Conservation (phyloP, 2,797 vertebrate species). For the Rhabdomys pumilio region DNA sequence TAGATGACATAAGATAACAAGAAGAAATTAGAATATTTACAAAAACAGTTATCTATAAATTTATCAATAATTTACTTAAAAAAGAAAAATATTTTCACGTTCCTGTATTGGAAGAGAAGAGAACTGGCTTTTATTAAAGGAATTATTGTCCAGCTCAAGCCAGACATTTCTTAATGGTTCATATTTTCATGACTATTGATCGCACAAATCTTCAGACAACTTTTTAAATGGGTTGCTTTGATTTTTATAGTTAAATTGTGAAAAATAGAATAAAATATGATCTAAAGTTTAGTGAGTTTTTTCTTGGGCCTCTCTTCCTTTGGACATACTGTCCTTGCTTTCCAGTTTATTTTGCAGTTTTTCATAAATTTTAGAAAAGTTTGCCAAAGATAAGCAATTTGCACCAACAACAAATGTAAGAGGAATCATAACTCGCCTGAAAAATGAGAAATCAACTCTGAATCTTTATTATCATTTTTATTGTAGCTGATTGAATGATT, state of each 20-base stretch:
- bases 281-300: constrained; percentile 65
- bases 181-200: constrained; percentile 12
- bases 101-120: constrained; percentile 40
- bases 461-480: constrained; percentile 44
- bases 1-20: constrained; percentile 82
- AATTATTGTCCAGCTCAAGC: constrained; percentile 12
- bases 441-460: constrained; percentile 5
- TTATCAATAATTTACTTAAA: constrained; percentile 69
- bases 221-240: constrained; percentile 25
- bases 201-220: constrained; percentile 24
- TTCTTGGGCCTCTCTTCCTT: neutral
- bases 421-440: constrained; percentile 51
- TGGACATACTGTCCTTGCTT: constrained; percentile 44
- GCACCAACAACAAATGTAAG: constrained; percentile 64
- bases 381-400: constrained; percentile 54
- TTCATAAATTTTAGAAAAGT: constrained; percentile 50
- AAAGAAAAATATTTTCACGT: constrained; percentile 56
- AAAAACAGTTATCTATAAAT: constrained; percentile 82
- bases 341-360: constrained; percentile 70
- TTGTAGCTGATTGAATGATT: constrained; percentile 64
- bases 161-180: constrained; percentile 5
- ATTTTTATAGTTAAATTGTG: neutral
- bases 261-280: constrained; percentile 21
- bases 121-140: constrained; percentile 40
- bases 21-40: constrained; percentile 76